A percentile compares a stretch with the other conserved stretches of the same genome.
Conservation (phyloP, 2,797 vertebrate genomes). For the Bradypodion ventrale region DNA sequence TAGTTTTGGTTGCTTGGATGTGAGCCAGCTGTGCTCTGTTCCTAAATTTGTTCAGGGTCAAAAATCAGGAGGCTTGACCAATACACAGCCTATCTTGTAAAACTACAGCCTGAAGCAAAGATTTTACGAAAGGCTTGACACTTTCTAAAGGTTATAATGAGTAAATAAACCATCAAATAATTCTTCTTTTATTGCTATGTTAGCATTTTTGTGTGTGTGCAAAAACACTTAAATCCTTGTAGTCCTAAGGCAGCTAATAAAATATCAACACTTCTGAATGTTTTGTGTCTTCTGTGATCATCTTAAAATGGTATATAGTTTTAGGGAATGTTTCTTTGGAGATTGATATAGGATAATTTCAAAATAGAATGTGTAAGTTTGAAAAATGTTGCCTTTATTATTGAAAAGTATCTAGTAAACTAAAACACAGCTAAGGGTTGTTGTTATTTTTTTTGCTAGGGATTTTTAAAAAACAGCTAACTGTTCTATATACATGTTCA, state of each 20-base stretch:
- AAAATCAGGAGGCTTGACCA: slow-evolving; percentile 80
- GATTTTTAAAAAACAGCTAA: slow-evolving; percentile 38
- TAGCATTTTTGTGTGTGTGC: slow-evolving; percentile 75
- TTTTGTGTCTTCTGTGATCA: slow-evolving; percentile 67
- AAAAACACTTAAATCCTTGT: slow-evolving; percentile 84
- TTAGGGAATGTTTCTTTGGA: slow-evolving; percentile 57
- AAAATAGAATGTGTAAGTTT: slow-evolving; percentile 57
- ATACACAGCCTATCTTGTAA: slow-evolving; percentile 84
- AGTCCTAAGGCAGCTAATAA: slow-evolving; percentile 89
- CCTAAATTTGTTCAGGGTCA: slow-evolving; percentile 85
- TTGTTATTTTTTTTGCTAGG: slow-evolving; percentile 43
- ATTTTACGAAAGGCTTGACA: slow-evolving; percentile 83
- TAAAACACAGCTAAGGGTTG: slow-evolving; percentile 51
- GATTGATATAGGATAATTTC: slow-evolving; percentile 48
- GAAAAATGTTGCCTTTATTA: slow-evolving; percentile 50
- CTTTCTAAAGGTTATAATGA: slow-evolving; percentile 90
- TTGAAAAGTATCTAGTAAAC: slow-evolving; percentile 44
- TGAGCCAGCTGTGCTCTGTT: slow-evolving; percentile 75
- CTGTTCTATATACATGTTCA: not conserved
- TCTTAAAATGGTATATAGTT: slow-evolving; percentile 63
- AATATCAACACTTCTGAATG: slow-evolving; percentile 80
- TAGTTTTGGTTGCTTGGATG: slow-evolving; percentile 76
- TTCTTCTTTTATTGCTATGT: slow-evolving; percentile 92
- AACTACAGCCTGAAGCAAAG: slow-evolving; percentile 88
- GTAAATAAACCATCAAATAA: slow-evolving; percentile 89